Percentiles rank a stretch among this genome's conserved stretches.
These are phyloP conservation scores for Discoglossus pictus DNA, from an alignment of 2,797 vertebrate genomes.

Conservation along the genomic window DNA sequence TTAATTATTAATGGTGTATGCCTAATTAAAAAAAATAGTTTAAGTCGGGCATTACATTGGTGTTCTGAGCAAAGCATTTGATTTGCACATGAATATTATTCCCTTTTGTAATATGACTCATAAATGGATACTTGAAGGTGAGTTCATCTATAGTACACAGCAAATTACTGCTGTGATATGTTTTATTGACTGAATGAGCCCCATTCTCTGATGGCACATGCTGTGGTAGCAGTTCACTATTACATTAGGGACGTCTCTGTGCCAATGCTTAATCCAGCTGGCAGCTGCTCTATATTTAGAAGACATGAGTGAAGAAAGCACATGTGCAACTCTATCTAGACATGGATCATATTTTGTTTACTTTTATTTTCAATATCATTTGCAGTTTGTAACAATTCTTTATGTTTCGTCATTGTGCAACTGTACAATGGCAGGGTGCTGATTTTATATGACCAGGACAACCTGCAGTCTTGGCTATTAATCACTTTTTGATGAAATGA, in stretches of 20 bases:
- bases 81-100: too few relatives aligned
- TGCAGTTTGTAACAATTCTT: neutral
- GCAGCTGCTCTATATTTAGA: constrained; percentile 33
- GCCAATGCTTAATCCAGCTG: constrained; percentile 19
- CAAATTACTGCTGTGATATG: too few relatives aligned
- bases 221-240: neutral
- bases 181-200: neutral
- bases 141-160: too few relatives aligned
- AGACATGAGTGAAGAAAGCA: constrained; percentile 28
- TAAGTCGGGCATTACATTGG: too few relatives aligned
- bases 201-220: constrained; percentile 8
- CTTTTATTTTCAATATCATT: constrained; percentile 12
- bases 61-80: too few relatives aligned
- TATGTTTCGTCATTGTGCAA: too few relatives aligned
- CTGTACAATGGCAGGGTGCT: neutral
- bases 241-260: neutral
- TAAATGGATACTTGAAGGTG: too few relatives aligned
- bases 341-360: neutral
- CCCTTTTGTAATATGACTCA: too few relatives aligned
- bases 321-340: constrained; percentile 6
- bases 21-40: too few relatives aligned
- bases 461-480: neutral
- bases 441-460: neutral
- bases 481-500: neutral
- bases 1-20: too few relatives aligned